Evolutionary conservation across 2,888 invertebrate genomes (phyloP).

Genomic region (Synanthedon andrenaeformis): DNA sequence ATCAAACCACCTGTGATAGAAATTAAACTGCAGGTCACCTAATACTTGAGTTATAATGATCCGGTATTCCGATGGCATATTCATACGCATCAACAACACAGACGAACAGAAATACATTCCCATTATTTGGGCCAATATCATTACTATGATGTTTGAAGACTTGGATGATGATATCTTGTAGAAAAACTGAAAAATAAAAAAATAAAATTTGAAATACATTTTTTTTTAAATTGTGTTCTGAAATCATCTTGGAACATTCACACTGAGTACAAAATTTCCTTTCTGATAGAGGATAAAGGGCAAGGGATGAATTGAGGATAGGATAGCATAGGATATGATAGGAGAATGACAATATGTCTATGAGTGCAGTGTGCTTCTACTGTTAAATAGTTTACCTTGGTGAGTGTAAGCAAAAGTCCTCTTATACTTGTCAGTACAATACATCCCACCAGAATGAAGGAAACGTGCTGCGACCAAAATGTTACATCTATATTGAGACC

Average conservation of each 20-base stretch:
- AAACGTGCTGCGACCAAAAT: constrained; percentile 99
- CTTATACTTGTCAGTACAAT: constrained; percentile 98
- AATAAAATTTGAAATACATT: not conserved
- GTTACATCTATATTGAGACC: constrained; percentile 96
- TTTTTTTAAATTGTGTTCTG: not conserved
- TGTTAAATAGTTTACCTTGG: constrained; percentile 77
- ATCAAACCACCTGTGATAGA: constrained; percentile 99
- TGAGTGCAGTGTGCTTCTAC: no score
- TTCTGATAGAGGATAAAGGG: no score
- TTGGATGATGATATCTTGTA: constrained; percentile 99
- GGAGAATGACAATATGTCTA: no score
- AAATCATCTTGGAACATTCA: no score
- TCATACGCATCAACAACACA: constrained; percentile 97
- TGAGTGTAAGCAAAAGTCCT: constrained; percentile 93
- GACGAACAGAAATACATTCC: constrained; percentile 99
- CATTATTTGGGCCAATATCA: constrained; percentile 98
- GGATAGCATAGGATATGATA: no score
- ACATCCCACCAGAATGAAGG: constrained; percentile 96
- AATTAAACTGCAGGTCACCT: constrained; percentile 97
- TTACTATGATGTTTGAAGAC: constrained; percentile 97
- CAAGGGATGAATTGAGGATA: no score
- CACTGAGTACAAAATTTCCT: no score
- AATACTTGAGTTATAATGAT: constrained; percentile 88
- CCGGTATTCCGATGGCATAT: constrained; percentile 98
- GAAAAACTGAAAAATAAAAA: constrained; percentile 82